Base-by-base conservation (phyloP, 2,888 invertebrate species). In the Acheta domesticus region DNA sequence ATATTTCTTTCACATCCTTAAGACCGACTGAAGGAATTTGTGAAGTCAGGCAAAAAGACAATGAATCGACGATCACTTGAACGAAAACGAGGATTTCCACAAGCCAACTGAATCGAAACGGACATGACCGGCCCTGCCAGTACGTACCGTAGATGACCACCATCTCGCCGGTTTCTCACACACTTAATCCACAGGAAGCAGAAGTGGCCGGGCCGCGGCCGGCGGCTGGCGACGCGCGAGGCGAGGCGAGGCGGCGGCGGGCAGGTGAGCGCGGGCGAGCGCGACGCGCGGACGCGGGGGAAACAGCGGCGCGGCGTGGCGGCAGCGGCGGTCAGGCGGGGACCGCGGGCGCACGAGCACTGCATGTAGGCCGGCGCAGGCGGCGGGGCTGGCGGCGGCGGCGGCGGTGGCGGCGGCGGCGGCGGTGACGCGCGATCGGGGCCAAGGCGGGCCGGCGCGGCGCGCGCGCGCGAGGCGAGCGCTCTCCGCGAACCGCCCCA, bases 271-370 rank as follows among this genome's bases (percentile, higher is more conserved):
- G 62, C 62, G 62, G 62, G 62, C 11, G n/a, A 5, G 62, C 62
- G n/a, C 62, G 16, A 8, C 14, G 62, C 14, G 62, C 62, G 62
- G 62, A 36, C 36, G 36, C 36, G 36, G 62, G 16, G 12, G 62
- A 0, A n/a, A 11, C 62, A 4, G 62, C n/a, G 62, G 62, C 3
- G n/a, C 62, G 62, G n/a, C 62, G 62, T 12, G 62, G n/a, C 62
- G 62, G 62, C n/a, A n/a, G n/a, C 62, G 62, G n/a, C 62, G 62
- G 62, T 62, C 16, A 62, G 62, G 62, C n/a, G 62, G n/a, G 62
- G 36, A 36, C 62, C 14, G 12, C 62, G 62, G 62, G 14, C 16
- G 62, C 14, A 8, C 62, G 62, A 14, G 62, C 62, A 19, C 16
- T 62, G 62, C 16, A 14, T n/a, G 62, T 19, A n/a, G n/a, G 62